A percentile compares a stretch with the other conserved stretches of the same genome.
phyloP scores from a whole-genome alignment of 2,888 invertebrate genomes.

The Belgica antarctica region DNA sequence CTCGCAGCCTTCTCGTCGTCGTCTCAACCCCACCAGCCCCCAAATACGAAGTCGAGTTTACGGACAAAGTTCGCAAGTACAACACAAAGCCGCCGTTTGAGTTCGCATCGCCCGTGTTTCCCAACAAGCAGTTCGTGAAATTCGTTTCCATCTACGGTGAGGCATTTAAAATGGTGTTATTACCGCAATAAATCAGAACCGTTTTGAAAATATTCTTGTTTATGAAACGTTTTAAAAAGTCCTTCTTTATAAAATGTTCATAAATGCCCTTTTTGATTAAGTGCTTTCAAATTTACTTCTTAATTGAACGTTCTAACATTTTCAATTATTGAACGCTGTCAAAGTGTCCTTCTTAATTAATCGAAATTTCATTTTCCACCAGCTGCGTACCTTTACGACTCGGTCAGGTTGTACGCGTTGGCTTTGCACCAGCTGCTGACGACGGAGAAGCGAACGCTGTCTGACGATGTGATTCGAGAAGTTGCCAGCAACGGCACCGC shows the following conservation, averaged over 20 bases:
- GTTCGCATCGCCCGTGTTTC: conserved; percentile 64
- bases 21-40: conserved; percentile 79
- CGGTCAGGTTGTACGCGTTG: conserved; percentile 84
- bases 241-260: too few species aligned
- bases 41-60: conserved; percentile 74
- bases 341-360: too few species aligned
- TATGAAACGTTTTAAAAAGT: too few species aligned
- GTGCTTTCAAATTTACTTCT: too few species aligned
- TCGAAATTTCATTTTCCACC: too few species aligned
- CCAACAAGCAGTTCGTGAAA: conserved; percentile 50
- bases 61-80: conserved; percentile 73
- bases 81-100: conserved; percentile 75
- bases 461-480: conserved; percentile 63
- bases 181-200: too few species aligned
- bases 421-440: conserved; percentile 75
- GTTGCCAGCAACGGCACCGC: conserved; percentile 80
- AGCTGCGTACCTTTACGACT: conserved; percentile 94
- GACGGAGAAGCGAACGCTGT: conserved; percentile 58
- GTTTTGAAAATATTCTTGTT: too few species aligned
- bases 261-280: too few species aligned
- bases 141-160: conserved; percentile 83
- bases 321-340: too few species aligned
- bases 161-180: conserved; percentile 94
- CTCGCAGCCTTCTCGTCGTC: conserved; percentile 81
- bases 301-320: too few species aligned